Percentiles rank a stretch among this genome's conserved stretches.
Evolutionary conservation across 1,140 invertebrate species (phyloP).

Genomic region (Dendroctonus ponderosae): DNA sequence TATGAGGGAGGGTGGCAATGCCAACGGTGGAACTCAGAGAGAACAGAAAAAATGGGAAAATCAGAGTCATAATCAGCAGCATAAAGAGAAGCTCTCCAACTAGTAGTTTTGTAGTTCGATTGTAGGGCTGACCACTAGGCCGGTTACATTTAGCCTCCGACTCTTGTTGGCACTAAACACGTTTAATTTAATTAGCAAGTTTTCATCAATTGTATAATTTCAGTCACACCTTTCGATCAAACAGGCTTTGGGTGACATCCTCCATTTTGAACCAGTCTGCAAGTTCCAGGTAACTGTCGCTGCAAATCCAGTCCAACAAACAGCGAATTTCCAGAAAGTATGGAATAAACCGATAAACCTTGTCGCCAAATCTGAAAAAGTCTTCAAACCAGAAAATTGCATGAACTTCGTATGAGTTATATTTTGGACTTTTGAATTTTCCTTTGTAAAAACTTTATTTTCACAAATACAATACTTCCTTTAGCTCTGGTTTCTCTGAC

Average conservation of each 20-base stretch:
- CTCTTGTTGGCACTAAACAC: constrained; percentile 21
- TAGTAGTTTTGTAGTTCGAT: constrained; percentile 1
- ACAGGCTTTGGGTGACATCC: constrained; percentile 19
- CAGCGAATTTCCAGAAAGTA: constrained; percentile 25
- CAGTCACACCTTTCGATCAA: constrained; percentile 17
- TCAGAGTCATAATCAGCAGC: constrained; percentile 10
- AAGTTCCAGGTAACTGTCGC: constrained; percentile 15
- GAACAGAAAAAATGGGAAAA: constrained; percentile 24
- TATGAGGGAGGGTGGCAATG: constrained; percentile 3
- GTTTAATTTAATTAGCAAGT: not conserved
- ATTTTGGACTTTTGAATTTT: no score
- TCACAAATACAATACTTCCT: no score
- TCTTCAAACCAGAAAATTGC: no score
- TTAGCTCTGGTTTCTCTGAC: no score
- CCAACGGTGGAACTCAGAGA: constrained; percentile 9
- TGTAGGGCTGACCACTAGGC: not conserved
- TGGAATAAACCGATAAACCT: constrained; percentile 11
- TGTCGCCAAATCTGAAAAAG: constrained; percentile 19
- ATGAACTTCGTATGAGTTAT: no score
- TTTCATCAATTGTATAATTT: not conserved
- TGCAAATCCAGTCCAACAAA: constrained; percentile 28
- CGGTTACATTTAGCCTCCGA: constrained; percentile 4
- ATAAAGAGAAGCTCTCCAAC: constrained; percentile 5
- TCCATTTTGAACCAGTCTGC: constrained; percentile 27
- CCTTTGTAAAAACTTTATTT: no score